phyloP scores from a whole-genome alignment of 2,797 vertebrate species.

The Onychomys leucogaster region DNA sequence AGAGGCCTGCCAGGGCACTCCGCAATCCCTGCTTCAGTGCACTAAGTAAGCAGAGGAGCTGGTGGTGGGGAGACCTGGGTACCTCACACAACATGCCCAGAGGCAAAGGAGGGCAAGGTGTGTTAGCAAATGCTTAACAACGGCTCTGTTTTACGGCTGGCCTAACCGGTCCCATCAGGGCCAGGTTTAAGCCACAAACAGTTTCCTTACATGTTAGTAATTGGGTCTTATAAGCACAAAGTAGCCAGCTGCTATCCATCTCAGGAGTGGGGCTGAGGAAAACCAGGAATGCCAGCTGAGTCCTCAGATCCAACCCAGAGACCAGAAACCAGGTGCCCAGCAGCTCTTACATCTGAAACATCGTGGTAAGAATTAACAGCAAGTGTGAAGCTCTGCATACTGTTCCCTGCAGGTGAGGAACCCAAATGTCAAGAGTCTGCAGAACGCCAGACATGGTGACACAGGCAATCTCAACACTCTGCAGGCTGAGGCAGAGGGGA shows the following conservation, averaged over 20 bases:
- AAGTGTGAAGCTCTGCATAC: not conserved
- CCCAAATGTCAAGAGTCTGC: not conserved
- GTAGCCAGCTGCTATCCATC: not conserved
- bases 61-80: not conserved
- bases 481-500: not conserved
- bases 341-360: not conserved
- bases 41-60: too few species aligned
- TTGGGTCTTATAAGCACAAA: not conserved
- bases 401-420: not conserved
- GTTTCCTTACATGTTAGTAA: not conserved
- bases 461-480: not conserved
- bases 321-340: not conserved
- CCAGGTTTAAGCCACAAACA: not conserved
- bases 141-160: not conserved
- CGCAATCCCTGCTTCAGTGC: not conserved
- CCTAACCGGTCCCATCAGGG: fast-evolving
- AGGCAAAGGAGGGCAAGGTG: not conserved
- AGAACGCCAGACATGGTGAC: not conserved
- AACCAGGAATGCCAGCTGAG: not conserved
- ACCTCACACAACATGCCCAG: fast-evolving
- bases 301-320: not conserved
- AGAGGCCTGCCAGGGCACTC: not conserved
- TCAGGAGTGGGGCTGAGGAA: not conserved
- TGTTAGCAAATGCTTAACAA: not conserved
- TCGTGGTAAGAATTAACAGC: not conserved